These are phyloP conservation scores for Anagrus nilaparvatae DNA, from an alignment of 1,140 invertebrate species.

Conservation along the genomic window DNA sequence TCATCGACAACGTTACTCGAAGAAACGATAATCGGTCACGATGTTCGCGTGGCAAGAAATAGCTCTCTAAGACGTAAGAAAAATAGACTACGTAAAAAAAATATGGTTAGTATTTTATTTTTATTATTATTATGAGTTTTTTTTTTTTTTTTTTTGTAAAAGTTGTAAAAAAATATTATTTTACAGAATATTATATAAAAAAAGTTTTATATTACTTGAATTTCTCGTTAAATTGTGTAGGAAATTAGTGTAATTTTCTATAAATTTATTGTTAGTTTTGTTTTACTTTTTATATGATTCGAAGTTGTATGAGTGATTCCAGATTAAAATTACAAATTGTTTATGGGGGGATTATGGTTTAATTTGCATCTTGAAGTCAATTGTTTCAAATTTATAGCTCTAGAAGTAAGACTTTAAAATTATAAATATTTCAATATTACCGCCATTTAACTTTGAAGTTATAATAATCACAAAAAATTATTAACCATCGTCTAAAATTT, in stretches of 20 bases:
- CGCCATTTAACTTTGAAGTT: too few relatives aligned
- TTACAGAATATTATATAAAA: not conserved
- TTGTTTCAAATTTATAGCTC: too few relatives aligned
- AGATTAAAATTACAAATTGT: too few relatives aligned
- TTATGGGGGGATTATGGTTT: too few relatives aligned
- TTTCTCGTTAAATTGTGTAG: not conserved
- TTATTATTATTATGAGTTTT: not conserved
- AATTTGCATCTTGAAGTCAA: too few relatives aligned
- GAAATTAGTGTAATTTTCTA: not conserved
- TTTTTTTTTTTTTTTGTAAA: not conserved
- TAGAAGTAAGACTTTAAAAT: too few relatives aligned
- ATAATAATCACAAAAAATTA: too few relatives aligned
- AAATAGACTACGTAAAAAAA: constrained; percentile 53
- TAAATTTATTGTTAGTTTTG: too few relatives aligned
- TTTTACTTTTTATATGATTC: too few relatives aligned
- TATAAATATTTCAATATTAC: too few relatives aligned
- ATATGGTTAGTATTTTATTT: constrained; percentile 34
- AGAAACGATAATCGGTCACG: constrained; percentile 32
- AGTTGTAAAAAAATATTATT: not conserved
- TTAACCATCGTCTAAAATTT: too few relatives aligned
- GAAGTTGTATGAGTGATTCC: too few relatives aligned
- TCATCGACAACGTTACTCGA: constrained; percentile 38
- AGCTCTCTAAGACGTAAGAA: constrained; percentile 54
- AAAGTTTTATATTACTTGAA: not conserved
- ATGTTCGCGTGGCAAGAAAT: constrained; percentile 35